Evolutionary conservation across 2,888 invertebrate genomes (phyloP).

Genomic region (Orchesellides sinensis): DNA sequence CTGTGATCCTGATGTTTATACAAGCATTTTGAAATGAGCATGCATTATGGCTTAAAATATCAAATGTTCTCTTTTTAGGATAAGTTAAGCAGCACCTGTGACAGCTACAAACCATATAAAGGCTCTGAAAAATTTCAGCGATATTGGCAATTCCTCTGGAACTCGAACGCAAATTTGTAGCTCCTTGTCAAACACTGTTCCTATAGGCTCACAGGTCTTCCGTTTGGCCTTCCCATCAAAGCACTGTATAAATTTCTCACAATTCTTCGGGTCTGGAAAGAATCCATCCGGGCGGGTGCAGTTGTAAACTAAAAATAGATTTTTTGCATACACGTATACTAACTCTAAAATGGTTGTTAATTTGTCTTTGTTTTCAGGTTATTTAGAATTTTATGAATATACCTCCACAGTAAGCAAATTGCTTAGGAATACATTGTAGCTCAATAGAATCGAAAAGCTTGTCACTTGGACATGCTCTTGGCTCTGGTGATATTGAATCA

Average conservation of each 20-base stretch:
- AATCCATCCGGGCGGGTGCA: conserved; percentile 21
- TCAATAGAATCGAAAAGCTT: conserved; percentile 20
- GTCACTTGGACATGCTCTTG: conserved; percentile 9
- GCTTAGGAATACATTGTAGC: background rate
- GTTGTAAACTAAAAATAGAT: conserved; percentile 9
- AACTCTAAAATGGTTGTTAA: too few relatives aligned
- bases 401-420: conserved; percentile 32
- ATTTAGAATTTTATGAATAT: background rate
- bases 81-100: conserved; percentile 1
- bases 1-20: background rate
- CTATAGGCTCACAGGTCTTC: conserved; percentile 16
- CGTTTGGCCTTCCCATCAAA: conserved; percentile 6
- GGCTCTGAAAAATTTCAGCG: conserved; percentile 5
- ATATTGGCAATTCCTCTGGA: background rate
- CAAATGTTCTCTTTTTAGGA: background rate
- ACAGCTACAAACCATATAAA: conserved; percentile 24
- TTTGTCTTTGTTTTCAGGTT: too few relatives aligned
- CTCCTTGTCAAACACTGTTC: conserved; percentile 15
- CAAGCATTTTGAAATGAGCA: background rate
- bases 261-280: conserved; percentile 24
- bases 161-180: background rate
- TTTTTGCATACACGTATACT: background rate
- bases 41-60: background rate
- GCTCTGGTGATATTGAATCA: background rate
- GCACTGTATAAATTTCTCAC: conserved; percentile 16